Conservation (phyloP, 92 coral and sea anemone genomes). For the Siderastrea radians region DNA sequence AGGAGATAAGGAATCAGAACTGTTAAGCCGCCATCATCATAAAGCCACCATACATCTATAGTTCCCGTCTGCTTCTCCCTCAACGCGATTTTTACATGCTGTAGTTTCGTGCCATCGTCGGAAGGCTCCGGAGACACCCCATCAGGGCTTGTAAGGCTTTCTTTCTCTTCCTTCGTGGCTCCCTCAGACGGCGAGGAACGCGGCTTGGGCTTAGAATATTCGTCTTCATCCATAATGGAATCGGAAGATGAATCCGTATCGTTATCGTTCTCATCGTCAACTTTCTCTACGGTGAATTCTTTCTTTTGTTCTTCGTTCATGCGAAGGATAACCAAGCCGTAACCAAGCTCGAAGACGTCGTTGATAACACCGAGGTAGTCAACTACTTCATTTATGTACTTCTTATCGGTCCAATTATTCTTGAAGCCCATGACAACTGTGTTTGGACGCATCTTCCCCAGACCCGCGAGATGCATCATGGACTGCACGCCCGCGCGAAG, state of each 20-base stretch:
- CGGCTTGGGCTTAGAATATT: not conserved
- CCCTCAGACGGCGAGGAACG: constrained; percentile 16
- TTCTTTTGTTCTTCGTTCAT: constrained; percentile 69
- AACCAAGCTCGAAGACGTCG: constrained; percentile 87
- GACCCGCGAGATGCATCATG: constrained; percentile 90
- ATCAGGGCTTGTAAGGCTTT: constrained; percentile 52
- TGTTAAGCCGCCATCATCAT: constrained; percentile 98
- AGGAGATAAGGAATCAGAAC: constrained; percentile 89
- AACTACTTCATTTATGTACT: constrained; percentile 17
- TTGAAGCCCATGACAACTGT: constrained; percentile 94
- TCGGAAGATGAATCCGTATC: constrained; percentile 30
- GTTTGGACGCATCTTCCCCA: constrained; percentile 97
- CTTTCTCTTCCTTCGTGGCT: constrained; percentile 17
- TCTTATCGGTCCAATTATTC: constrained; percentile 78
- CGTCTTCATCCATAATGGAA: constrained; percentile 65
- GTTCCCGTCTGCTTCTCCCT: constrained; percentile 86
- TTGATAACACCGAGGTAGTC: constrained; percentile 90
- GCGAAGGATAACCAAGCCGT: constrained; percentile 89
- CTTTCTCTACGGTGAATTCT: constrained; percentile 29
- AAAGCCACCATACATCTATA: constrained; percentile 98
- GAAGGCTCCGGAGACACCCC: not conserved
- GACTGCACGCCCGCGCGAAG: constrained; percentile 93
- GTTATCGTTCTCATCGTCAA: constrained; percentile 20
- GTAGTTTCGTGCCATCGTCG: not conserved
- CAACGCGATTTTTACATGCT: constrained; percentile 5